These are phyloP conservation scores for Echiichthys vipera DNA, from an alignment of 2,797 vertebrate genomes.

Conservation along the genomic window DNA sequence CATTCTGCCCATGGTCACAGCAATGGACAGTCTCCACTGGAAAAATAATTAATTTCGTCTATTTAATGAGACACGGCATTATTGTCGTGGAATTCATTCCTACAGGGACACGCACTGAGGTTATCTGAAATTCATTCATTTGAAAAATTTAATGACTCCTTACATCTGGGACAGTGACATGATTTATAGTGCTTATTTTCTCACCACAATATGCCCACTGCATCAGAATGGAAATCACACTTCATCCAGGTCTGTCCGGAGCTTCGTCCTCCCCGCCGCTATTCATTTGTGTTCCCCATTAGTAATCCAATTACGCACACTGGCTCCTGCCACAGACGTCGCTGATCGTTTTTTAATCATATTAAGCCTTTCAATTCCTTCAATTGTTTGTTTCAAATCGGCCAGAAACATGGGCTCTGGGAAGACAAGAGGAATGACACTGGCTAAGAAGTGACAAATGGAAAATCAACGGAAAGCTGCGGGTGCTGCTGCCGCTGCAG, in stretches of 20 bases:
- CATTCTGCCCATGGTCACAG: slow-evolving; percentile 16
- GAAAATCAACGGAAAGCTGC: slow-evolving; percentile 24
- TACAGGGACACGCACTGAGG: slow-evolving; percentile 51
- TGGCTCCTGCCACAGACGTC: slow-evolving; percentile 63
- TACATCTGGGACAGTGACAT: slow-evolving; percentile 68
- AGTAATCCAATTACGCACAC: slow-evolving; percentile 75
- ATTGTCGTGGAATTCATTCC: slow-evolving; percentile 62
- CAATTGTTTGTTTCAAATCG: slow-evolving; percentile 66
- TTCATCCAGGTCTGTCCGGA: slow-evolving; percentile 66
- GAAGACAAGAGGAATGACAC: slow-evolving; percentile 61
- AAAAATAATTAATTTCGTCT: slow-evolving; percentile 56
- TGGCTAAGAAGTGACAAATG: slow-evolving; percentile 32
- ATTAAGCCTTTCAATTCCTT: slow-evolving; percentile 62
- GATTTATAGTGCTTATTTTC: slow-evolving; percentile 75
- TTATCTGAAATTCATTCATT: slow-evolving; percentile 70
- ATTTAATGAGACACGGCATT: slow-evolving; percentile 65
- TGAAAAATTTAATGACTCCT: slow-evolving; percentile 72
- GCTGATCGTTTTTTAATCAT: slow-evolving; percentile 74
- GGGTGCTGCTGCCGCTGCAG: slow-evolving; percentile 6
- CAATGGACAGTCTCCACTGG: slow-evolving; percentile 3
- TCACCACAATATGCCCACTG: slow-evolving; percentile 59
- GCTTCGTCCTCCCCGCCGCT: slow-evolving; percentile 48
- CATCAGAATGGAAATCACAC: slow-evolving; percentile 71
- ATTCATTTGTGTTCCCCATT: slow-evolving; percentile 75
- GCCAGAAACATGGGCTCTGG: slow-evolving; percentile 24